Percentiles rank a stretch among this genome's conserved stretches.
These are phyloP conservation scores for Drosophila seguyi DNA, from an alignment of 1,140 invertebrate genomes.

Conservation along the genomic window DNA sequence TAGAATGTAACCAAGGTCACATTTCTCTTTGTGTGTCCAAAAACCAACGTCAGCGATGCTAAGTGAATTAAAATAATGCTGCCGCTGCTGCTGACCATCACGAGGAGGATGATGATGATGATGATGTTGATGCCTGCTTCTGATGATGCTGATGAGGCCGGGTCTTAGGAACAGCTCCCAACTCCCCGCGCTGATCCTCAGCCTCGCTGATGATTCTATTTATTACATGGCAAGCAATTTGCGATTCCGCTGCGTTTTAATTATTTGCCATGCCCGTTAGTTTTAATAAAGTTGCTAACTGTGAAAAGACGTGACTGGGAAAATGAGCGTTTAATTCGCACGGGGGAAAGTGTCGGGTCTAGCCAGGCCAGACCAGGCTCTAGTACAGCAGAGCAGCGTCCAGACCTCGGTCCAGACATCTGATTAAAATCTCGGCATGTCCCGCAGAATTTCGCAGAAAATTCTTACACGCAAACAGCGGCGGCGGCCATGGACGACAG, in stretches of 20 bases:
- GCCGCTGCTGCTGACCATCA: constrained; percentile 27
- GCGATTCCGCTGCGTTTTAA: constrained; percentile 77
- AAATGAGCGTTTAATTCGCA: constrained; percentile 75
- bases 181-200: constrained; percentile 25
- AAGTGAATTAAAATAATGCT: constrained; percentile 82
- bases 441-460: constrained; percentile 69
- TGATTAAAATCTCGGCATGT: constrained; percentile 77
- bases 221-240: constrained; percentile 79
- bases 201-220: constrained; percentile 77
- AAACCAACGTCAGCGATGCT: constrained; percentile 66
- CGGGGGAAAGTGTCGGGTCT: constrained; percentile 72
- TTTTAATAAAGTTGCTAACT: constrained; percentile 84
- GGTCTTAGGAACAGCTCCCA: background rate
- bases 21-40: constrained; percentile 23
- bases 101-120: constrained; percentile 1
- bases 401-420: constrained; percentile 46
- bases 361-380: constrained; percentile 4
- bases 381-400: background rate
- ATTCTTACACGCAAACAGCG: constrained; percentile 72
- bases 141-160: constrained; percentile 47
- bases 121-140: constrained; percentile 23
- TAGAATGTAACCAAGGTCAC: background rate
- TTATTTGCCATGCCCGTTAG: constrained; percentile 79
- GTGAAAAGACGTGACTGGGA: constrained; percentile 79
- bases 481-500: constrained; percentile 49